Conservation (phyloP, 2,888 invertebrate genomes). For the Nomada lathburiana region DNA sequence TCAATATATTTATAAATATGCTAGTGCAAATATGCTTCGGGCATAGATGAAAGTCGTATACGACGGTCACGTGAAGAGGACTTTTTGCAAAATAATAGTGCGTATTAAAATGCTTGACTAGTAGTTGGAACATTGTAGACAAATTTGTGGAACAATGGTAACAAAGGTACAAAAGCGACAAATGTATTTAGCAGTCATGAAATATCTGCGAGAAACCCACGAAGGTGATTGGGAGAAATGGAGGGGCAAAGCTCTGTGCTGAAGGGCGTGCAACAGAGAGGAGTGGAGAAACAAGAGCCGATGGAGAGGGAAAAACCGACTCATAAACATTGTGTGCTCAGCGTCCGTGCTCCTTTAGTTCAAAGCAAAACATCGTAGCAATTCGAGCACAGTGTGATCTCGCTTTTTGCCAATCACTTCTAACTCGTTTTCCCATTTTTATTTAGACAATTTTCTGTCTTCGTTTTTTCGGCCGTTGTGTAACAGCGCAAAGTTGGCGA, state of each 20-base stretch:
- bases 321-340: slow-evolving; percentile 77
- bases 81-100: too few relatives aligned
- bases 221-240: slow-evolving; percentile 56
- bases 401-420: not conserved
- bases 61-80: not conserved
- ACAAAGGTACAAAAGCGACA: not conserved
- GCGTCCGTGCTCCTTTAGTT: slow-evolving; percentile 74
- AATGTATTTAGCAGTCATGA: slow-evolving; percentile 36
- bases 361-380: slow-evolving; percentile 67
- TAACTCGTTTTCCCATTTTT: not conserved
- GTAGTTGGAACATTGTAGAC: not conserved
- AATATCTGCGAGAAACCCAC: slow-evolving; percentile 29
- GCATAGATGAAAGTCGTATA: not conserved
- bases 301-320: slow-evolving; percentile 57
- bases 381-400: slow-evolving; percentile 31
- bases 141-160: not conserved
- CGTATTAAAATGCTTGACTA: too few relatives aligned
- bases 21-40: too few relatives aligned
- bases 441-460: not conserved
- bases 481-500: not conserved
- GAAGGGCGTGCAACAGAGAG: slow-evolving; percentile 33
- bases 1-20: too few relatives aligned
- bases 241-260: slow-evolving; percentile 23
- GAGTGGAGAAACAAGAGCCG: slow-evolving; percentile 33
- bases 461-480: not conserved